Conservation (phyloP, 1,140 invertebrate species). For the Hycleus cichorii region DNA sequence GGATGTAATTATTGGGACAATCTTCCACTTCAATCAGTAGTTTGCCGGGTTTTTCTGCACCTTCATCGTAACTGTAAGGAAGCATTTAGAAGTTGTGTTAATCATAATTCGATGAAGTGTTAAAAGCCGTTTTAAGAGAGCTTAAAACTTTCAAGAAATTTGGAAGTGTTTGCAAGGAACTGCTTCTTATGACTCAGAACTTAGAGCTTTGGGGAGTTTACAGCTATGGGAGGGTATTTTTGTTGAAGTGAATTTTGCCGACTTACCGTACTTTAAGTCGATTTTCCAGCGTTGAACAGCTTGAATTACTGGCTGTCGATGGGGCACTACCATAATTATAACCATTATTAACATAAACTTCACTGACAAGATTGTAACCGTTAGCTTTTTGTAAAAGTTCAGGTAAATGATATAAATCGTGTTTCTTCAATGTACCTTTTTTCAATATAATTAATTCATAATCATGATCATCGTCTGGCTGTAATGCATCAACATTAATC, state of each 20-base stretch:
- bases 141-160: no score
- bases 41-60: constrained; percentile 57
- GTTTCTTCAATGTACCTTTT: constrained; percentile 43
- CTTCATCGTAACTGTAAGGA: constrained; percentile 39
- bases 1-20: constrained; percentile 59
- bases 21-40: constrained; percentile 73
- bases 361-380: constrained; percentile 63
- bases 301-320: constrained; percentile 52
- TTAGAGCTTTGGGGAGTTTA: not conserved
- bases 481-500: constrained; percentile 38
- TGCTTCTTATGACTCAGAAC: no score
- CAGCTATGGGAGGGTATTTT: not conserved
- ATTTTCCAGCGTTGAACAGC: constrained; percentile 51
- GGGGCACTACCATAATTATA: constrained; percentile 57
- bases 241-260: not conserved
- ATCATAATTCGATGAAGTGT: not conserved
- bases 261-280: constrained; percentile 46
- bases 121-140: no score
- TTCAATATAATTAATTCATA: constrained; percentile 46
- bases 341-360: constrained; percentile 72
- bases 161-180: no score
- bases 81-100: not conserved
- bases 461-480: constrained; percentile 37
- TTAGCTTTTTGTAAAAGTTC: constrained; percentile 44
- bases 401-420: constrained; percentile 42